Evolutionary conservation across 2,797 vertebrate species (phyloP).

Genomic region (Ctenosaura bakeri): DNA sequence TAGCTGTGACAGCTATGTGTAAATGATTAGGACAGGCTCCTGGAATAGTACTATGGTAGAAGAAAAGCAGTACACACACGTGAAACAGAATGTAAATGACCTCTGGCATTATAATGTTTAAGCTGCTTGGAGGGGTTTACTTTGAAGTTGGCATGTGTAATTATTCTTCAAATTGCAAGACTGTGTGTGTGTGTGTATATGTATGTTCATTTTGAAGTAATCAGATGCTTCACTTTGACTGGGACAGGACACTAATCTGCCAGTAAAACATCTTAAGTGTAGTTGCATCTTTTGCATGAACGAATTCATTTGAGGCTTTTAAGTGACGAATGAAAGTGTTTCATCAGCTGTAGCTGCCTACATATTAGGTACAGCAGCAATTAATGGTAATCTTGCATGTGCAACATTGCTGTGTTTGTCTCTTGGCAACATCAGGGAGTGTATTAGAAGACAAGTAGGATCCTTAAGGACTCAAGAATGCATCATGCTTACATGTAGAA

Average conservation of each 20-base stretch:
- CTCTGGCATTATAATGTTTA: too few species aligned
- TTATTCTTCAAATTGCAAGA: background rate
- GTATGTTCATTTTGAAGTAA: constrained; percentile 35
- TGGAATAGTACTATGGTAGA: background rate
- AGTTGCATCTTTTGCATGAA: constrained; percentile 47
- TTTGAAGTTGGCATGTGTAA: background rate
- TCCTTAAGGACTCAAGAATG: background rate
- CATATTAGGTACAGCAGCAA: constrained; percentile 44
- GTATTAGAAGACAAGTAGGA: constrained; percentile 22
- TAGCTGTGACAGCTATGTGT: background rate
- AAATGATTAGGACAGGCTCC: background rate
- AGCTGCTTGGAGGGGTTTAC: background rate
- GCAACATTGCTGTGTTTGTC: constrained; percentile 44
- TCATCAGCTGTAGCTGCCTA: constrained; percentile 51
- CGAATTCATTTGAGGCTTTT: constrained; percentile 45
- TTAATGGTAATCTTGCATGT: constrained; percentile 58
- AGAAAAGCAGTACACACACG: background rate
- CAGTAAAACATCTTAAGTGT: constrained; percentile 37
- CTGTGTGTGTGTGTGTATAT: background rate
- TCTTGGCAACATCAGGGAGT: constrained; percentile 53
- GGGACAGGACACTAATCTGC: constrained; percentile 56
- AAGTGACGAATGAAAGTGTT: constrained; percentile 39
- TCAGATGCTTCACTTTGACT: constrained; percentile 63
- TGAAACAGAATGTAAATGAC: too few species aligned
- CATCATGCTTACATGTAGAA: constrained; percentile 3